Evolutionary conservation across 1,140 invertebrate species (phyloP), one percentile per base, ranked within the genome.

Genomic region (Trachelipus rathkii): DNA sequence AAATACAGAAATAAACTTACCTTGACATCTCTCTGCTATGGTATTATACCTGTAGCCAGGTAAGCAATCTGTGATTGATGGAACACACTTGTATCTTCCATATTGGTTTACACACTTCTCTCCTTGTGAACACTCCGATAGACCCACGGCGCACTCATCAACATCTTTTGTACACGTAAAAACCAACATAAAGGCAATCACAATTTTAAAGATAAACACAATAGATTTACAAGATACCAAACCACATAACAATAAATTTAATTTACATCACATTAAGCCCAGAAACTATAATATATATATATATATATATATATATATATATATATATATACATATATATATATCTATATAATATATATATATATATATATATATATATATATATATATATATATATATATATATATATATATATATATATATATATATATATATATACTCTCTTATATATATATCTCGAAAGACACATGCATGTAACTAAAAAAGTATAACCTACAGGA

Each of bases 61-160:
- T 11, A 53, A 67, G 43, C 73, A 75, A n/a, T 43, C 53, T 15
- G n/a, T 9, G 9, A 0, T 24, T 10, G 73, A 11, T 50, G 70
- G 15, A 46, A 60, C 13, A 72, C 93, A 95, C 0, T 89, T 85
- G 82, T 92, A 94, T 3, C 91, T 91, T 13, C 93, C 92, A 3
- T 85, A 86, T 6, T 89, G 86, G 84, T 95, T 95, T 68, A 89
- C 88, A 82, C 93, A 95, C 0, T 87, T 86, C 83, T 94, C 92
- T n/a, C 88, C 86, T 0, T 86, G 83, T 0, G 86, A 87, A 82
- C 93, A 95, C 69, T 83, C 81, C 53, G 84, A 82, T 7, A 78
- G 81, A 9, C 82, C 81, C 50, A 75, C 70, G 13, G 80, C 77
- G 81, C 86, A 87, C 79, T 87, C 86, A 79, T 87, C 85, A 53